Evolutionary conservation across 2,113 vertebrate species (phyloP).

Genomic region (Tapirus terrestris): DNA sequence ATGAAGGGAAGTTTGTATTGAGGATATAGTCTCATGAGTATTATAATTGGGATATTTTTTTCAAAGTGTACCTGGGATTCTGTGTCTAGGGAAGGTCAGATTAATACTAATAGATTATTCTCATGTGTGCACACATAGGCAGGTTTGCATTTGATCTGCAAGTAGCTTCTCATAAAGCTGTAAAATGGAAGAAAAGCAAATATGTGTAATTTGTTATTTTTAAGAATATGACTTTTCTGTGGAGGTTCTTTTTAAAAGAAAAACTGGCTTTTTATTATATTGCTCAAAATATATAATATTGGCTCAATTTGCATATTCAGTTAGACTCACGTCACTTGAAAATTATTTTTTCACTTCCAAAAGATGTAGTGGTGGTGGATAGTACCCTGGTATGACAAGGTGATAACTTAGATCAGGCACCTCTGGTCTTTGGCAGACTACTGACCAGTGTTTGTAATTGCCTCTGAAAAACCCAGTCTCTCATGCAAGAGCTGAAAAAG

Average conservation of each 20-base stretch:
- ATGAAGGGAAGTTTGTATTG: constrained; percentile 31
- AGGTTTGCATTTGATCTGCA: neutral
- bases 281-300: neutral
- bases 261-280: neutral
- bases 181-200: neutral
- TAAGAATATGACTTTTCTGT: neutral
- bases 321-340: neutral
- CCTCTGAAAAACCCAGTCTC: neutral
- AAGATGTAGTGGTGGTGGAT: neutral
- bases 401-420: neutral
- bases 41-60: neutral
- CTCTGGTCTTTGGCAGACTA: neutral
- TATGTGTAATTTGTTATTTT: constrained; percentile 19
- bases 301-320: neutral
- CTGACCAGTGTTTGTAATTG: neutral
- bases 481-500: neutral
- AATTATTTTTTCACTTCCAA: neutral
- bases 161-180: constrained; percentile 15
- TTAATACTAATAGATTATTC: neutral
- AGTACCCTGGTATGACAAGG: neutral
- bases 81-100: neutral
- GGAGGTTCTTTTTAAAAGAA: constrained; percentile 20
- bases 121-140: neutral
- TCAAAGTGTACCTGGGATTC: neutral
- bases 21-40: neutral